These are phyloP conservation scores for Achatina immaculata DNA, from an alignment of 1,140 invertebrate species.

Conservation along the genomic window DNA sequence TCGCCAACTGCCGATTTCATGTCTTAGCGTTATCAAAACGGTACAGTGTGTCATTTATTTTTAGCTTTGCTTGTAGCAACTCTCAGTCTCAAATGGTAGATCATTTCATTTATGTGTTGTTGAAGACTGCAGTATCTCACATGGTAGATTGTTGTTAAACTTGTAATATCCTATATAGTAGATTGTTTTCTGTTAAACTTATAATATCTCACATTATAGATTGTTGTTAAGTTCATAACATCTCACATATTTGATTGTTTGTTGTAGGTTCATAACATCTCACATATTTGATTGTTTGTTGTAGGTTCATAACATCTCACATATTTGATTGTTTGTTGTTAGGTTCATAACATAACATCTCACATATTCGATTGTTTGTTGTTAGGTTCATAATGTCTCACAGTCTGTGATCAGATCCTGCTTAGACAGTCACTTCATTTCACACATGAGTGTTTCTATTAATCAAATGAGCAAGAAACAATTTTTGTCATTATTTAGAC, in stretches of 20 bases:
- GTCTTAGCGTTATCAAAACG: conserved; percentile 25
- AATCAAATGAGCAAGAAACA: too few species aligned
- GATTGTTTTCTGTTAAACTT: neutral
- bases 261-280: neutral
- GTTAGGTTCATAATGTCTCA: too few species aligned
- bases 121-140: neutral
- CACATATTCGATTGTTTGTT: too few species aligned
- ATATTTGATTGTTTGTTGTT: neutral
- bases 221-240: neutral
- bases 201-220: neutral
- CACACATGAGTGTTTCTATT: too few species aligned
- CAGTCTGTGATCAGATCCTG: too few species aligned
- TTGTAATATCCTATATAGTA: neutral
- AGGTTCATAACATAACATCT: neutral
- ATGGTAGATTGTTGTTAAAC: too few species aligned
- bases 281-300: neutral
- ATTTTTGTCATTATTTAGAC: too few species aligned
- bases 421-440: too few species aligned
- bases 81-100: neutral
- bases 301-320: neutral
- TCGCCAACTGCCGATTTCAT: conserved; percentile 2
- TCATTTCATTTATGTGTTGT: neutral
- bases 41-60: neutral
- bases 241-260: neutral
- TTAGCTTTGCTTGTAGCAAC: neutral